These are phyloP conservation scores for Hypomesus transpacificus DNA, from an alignment of 2,113 vertebrate species.

Conservation along the genomic window DNA sequence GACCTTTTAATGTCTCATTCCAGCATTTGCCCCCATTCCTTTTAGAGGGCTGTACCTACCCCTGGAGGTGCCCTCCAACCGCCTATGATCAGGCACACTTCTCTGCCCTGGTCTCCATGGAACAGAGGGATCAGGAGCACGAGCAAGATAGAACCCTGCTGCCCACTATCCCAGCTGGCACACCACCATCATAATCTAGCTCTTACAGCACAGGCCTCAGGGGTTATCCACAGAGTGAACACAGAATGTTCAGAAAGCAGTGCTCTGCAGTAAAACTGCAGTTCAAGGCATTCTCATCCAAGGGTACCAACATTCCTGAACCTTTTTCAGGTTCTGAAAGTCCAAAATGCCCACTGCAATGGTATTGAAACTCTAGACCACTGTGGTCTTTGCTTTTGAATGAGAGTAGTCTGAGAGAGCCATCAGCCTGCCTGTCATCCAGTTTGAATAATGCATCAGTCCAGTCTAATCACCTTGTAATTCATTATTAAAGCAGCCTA, in stretches of 20 bases:
- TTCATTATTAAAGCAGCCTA: conserved; percentile 66
- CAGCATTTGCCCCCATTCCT: conserved; percentile 95
- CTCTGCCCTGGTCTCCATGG: conserved; percentile 98
- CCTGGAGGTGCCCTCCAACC: conserved; percentile 91
- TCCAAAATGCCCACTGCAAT: neutral
- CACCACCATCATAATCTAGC: neutral
- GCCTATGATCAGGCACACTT: conserved; percentile 99
- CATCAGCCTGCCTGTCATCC: conserved; percentile 44
- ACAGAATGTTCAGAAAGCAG: neutral
- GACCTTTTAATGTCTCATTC: neutral
- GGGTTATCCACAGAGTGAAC: neutral
- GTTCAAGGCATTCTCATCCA: too few species aligned
- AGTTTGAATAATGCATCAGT: conserved; percentile 62
- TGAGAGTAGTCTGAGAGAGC: conserved; percentile 27
- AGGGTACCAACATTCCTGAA: neutral
- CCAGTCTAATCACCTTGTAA: conserved; percentile 61
- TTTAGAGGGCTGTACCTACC: conserved; percentile 97
- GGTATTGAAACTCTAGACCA: conserved; percentile 8
- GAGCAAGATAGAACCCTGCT: conserved; percentile 84
- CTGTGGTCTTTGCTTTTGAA: conserved; percentile 32
- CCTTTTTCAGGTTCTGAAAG: neutral
- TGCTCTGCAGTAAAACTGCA: neutral
- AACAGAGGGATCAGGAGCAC: conserved; percentile 94
- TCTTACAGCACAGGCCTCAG: too few species aligned
- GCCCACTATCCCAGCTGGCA: neutral